These are phyloP conservation scores for Bufo gargarizans DNA, from an alignment of 2,113 vertebrate genomes.

Conservation along the genomic window DNA sequence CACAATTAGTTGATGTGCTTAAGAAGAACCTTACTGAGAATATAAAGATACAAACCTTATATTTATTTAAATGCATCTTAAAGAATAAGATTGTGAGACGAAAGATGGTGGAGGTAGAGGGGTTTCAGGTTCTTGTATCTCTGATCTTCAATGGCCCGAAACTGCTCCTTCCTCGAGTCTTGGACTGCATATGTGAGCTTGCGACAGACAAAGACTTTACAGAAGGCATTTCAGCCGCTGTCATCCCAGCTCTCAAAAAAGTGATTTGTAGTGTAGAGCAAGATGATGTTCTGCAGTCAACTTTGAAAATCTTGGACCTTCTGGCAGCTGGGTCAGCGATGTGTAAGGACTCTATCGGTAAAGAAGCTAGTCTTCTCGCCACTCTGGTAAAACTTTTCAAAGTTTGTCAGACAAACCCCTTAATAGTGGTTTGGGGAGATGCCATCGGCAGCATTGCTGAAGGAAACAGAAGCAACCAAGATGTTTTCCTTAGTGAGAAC, in stretches of 20 bases:
- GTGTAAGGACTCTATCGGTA: slow-evolving; percentile 27
- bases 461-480: neutral
- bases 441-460: slow-evolving; percentile 7
- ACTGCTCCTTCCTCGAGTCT: neutral
- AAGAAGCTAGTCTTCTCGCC: slow-evolving; percentile 19
- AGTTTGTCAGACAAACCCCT: neutral
- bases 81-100: neutral
- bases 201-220: slow-evolving; percentile 14
- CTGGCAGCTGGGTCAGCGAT: neutral
- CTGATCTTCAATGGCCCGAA: neutral
- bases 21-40: neutral
- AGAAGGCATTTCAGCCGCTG: neutral
- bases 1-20: neutral
- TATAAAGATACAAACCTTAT: slow-evolving; percentile 13
- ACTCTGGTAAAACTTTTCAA: neutral
- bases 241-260: slow-evolving; percentile 10
- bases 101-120: slow-evolving; percentile 21
- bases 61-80: slow-evolving; percentile 28
- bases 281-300: neutral
- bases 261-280: neutral
- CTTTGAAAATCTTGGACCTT: neutral
- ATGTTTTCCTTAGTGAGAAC: neutral
- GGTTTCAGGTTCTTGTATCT: neutral
- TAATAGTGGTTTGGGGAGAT: neutral
- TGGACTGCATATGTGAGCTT: neutral